These are phyloP conservation scores for Ovis canadensis DNA, from an alignment of 2,113 vertebrate genomes.

Conservation along the genomic window DNA sequence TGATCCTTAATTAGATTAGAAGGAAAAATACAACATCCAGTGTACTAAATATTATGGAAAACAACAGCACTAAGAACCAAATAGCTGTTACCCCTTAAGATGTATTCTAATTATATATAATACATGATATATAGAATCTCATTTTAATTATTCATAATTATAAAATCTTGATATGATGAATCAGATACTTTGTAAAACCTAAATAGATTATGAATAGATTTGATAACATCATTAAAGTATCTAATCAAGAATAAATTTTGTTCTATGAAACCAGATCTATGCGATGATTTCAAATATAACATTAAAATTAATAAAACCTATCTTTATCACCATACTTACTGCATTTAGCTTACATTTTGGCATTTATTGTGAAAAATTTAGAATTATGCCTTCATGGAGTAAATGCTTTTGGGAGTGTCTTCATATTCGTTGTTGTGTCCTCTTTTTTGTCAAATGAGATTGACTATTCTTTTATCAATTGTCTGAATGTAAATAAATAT, in stretches of 20 bases:
- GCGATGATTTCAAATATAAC: not conserved
- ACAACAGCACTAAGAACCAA: not conserved
- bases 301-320: not conserved
- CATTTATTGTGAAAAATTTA: not conserved
- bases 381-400: not conserved
- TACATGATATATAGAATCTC: not conserved
- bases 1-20: not conserved
- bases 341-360: not conserved
- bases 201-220: not conserved
- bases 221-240: not conserved
- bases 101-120: not conserved
- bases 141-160: not conserved
- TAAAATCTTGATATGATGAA: not conserved
- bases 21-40: not conserved
- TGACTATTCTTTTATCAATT: not conserved
- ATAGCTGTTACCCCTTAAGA: not conserved
- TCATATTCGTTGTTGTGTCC: not conserved
- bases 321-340: not conserved
- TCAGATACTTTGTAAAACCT: not conserved
- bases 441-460: not conserved
- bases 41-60: not conserved
- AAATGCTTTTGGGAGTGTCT: not conserved
- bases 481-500: not conserved
- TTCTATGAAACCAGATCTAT: not conserved
- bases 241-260: not conserved